phyloP scores from a whole-genome alignment of 2,113 vertebrate species.

The Dromiciops gliroides region DNA sequence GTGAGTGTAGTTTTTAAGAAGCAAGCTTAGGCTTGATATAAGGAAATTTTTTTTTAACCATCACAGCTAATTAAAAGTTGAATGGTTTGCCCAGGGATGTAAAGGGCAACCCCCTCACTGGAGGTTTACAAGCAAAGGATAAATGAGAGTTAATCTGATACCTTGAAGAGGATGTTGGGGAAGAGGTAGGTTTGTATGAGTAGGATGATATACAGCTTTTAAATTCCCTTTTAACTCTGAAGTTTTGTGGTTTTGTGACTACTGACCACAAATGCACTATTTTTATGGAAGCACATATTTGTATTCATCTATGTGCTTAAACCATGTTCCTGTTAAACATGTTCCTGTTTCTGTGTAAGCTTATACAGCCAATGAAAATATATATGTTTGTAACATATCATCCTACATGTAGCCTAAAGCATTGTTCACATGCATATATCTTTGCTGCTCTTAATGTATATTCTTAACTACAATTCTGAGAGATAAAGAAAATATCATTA shows the following conservation, averaged over 20 bases:
- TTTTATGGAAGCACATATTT: background rate
- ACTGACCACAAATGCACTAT: background rate
- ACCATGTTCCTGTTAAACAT: background rate
- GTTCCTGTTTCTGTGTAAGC: background rate
- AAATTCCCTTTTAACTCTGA: background rate
- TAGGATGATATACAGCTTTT: background rate
- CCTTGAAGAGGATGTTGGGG: background rate
- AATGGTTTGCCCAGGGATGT: background rate
- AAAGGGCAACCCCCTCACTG: background rate
- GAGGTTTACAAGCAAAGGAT: background rate
- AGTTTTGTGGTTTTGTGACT: background rate
- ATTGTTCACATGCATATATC: background rate
- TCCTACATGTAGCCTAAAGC: background rate
- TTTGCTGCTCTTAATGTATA: background rate
- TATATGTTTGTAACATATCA: background rate
- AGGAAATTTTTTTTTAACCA: background rate
- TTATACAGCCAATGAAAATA: background rate
- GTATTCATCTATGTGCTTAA: background rate
- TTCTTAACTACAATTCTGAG: background rate
- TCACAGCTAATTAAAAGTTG: background rate
- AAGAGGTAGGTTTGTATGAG: background rate
- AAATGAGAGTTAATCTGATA: background rate
- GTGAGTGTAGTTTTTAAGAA: background rate
- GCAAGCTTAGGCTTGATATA: background rate
- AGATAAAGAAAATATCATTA: background rate